Percentiles rank a stretch among this genome's conserved stretches.
Conservation (phyloP, 1,140 invertebrate species). For the Eurosta solidaginis region DNA sequence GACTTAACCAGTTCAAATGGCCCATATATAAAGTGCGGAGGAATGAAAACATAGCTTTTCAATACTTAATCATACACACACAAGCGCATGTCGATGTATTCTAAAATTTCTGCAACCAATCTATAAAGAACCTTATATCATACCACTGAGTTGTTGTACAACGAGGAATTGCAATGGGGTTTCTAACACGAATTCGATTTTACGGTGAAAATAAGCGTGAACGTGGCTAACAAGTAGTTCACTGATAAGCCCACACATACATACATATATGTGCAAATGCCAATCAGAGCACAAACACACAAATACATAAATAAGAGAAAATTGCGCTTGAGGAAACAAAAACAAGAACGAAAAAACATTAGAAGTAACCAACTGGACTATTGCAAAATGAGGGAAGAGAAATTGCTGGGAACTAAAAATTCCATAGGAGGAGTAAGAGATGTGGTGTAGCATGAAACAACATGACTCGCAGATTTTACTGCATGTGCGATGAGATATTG, state of each 20-base stretch:
- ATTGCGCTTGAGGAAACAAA: background rate
- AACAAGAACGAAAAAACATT: background rate
- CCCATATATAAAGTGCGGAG: background rate
- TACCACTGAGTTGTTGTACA: background rate
- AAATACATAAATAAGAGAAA: background rate
- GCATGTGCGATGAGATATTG: background rate
- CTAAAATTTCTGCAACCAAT: background rate
- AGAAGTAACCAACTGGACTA: slow-evolving; percentile 5
- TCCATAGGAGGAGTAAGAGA: background rate
- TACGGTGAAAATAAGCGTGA: slow-evolving; percentile 30
- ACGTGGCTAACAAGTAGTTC: slow-evolving; percentile 27
- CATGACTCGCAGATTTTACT: slow-evolving; percentile 7
- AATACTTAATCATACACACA: background rate
- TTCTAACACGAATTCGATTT: slow-evolving; percentile 30
- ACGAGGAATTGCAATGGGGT: background rate
- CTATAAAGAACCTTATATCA: background rate
- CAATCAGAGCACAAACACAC: background rate
- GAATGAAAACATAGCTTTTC: background rate
- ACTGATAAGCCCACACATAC: background rate
- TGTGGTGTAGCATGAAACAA: background rate
- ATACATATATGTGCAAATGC: background rate
- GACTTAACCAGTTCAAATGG: slow-evolving; percentile 6
- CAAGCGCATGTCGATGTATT: no score
- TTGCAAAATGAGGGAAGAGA: background rate
- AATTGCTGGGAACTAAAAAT: background rate